Base-by-base conservation (phyloP, 2,113 vertebrate genomes). In the Electrona antarctica region DNA sequence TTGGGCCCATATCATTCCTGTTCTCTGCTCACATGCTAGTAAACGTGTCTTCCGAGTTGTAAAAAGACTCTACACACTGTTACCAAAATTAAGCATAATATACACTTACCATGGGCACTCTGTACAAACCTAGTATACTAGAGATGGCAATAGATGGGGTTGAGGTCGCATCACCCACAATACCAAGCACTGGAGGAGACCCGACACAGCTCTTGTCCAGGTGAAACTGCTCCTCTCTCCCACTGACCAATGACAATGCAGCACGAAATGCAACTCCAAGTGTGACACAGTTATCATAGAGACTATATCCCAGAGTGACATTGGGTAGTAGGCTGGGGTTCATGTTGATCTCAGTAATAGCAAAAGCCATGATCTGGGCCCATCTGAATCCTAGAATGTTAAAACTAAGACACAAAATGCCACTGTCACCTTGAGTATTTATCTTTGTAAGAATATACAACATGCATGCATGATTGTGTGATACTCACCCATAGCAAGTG, bases 321-420 rank as follows among this genome's bases (percentile, higher is more conserved):
- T 89, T 87, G 3, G 88, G 86, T 1, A 92, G 79, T 51, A 92
- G 71, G 11, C 74, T 54, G 1, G 78, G 61, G 78, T 86, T 81
- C 15, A 11, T 82, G 76, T 92, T 92, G 48, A 92, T 90, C 54
- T 92, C 89, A 50, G 87, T 73, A 58, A 92, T 82, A 14, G 91
- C 81, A 81, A 91, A 92, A 41, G 76, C 82, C 89, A 92, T 91
- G 8, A 88, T 88, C 80, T 74, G 66, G 47, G 86, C 90, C 45
- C 78, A 76, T 60, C 86, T 79, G 46, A 91, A 89, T 3, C 81
- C 87, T 67, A 74, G 60, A 60, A 80, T 51, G 15, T 91, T 77
- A 74, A 92, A 82, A 28, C 87, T 89, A 64, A 45, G 4, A 51
- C 12, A 64, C 3, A 55, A 47, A 9, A 67, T 6, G n/a, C 13